A percentile compares a stretch with the other conserved stretches of the same genome.
phyloP scores from a whole-genome alignment of 2,113 vertebrate species.

The Gobio gobio region DNA sequence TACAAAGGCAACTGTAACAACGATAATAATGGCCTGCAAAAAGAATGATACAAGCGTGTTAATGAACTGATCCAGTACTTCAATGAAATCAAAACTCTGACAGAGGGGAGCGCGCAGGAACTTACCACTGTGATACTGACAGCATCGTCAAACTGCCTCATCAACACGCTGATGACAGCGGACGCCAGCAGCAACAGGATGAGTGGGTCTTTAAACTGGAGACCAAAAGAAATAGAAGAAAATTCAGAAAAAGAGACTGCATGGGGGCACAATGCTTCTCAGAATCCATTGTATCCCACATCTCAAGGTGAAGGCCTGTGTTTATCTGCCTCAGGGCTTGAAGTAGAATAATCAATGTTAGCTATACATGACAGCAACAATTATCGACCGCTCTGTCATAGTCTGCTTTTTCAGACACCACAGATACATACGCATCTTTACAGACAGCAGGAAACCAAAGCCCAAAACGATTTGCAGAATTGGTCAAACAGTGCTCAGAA shows the following conservation, averaged over 20 bases:
- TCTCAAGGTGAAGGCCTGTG: background rate
- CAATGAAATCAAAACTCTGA: slow-evolving; percentile 11
- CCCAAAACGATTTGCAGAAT: background rate
- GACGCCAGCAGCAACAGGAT: slow-evolving; percentile 96
- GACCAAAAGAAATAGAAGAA: slow-evolving; percentile 52
- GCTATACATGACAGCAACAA: background rate
- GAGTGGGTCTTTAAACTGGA: slow-evolving; percentile 97
- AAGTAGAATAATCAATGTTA: background rate
- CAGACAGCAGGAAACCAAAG: background rate
- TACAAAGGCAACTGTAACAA: slow-evolving; percentile 97
- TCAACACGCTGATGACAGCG: slow-evolving; percentile 95
- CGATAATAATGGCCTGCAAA: slow-evolving; percentile 93
- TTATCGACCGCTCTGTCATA: background rate
- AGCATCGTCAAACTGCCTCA: slow-evolving; percentile 98
- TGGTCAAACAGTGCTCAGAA: too few species aligned
- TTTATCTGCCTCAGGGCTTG: background rate
- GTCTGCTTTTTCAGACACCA: slow-evolving; percentile 8
- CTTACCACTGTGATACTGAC: slow-evolving; percentile 99
- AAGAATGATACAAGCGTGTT: slow-evolving; percentile 33
- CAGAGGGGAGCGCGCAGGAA: background rate
- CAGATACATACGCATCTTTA: background rate
- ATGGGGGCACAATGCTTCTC: background rate
- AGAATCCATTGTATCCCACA: background rate
- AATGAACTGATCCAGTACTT: slow-evolving; percentile 19
- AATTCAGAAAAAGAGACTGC: background rate